Evolutionary conservation across 2,888 invertebrate genomes (phyloP), one percentile per base, ranked within the genome.

Genomic region (Stegana nigrithorax): DNA sequence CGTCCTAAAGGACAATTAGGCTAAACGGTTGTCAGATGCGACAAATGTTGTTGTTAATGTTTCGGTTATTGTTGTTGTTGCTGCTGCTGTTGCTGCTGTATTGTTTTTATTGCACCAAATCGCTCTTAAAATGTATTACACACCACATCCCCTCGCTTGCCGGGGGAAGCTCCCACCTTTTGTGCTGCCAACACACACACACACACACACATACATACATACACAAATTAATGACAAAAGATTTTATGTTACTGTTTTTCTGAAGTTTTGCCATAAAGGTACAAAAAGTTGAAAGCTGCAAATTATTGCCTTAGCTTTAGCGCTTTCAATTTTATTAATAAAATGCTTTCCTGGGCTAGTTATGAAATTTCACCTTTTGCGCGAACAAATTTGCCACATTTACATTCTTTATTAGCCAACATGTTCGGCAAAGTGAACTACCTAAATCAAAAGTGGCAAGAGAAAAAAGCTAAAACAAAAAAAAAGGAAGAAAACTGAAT

Each of bases 281-380:
- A n/a, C n/a, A n/a, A n/a, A n/a, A n/a, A n/a, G n/a, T n/a, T n/a
- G n/a, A n/a, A n/a, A n/a, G n/a, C n/a, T n/a, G n/a, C n/a, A n/a
- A n/a, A n/a, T n/a, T n/a, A n/a, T n/a, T n/a, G n/a, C n/a, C n/a
- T n/a, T n/a, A n/a, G n/a, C n/a, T n/a, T n/a, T n/a, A n/a, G n/a
- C n/a, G n/a, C n/a, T n/a, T n/a, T n/a, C n/a, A 25, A 47, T 55
- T 55, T 55, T 55, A 55, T 55, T 55, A 55, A 55, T n/a, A n/a
- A n/a, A n/a, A n/a, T n/a, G n/a, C n/a, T n/a, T 55, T 55, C 23
- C 19, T 36, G 59, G 57, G 53, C 71, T 74, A 78, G 72, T 78
- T 78, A 76, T 75, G 78, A 71, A 75, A 78, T 78, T 78, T 78
- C 68, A 75, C 78, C 75, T 75, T 76, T 75, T 74, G 76, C 68